Base-by-base conservation (phyloP, 2,113 vertebrate species). In the Phalacrocorax pelagicus region DNA sequence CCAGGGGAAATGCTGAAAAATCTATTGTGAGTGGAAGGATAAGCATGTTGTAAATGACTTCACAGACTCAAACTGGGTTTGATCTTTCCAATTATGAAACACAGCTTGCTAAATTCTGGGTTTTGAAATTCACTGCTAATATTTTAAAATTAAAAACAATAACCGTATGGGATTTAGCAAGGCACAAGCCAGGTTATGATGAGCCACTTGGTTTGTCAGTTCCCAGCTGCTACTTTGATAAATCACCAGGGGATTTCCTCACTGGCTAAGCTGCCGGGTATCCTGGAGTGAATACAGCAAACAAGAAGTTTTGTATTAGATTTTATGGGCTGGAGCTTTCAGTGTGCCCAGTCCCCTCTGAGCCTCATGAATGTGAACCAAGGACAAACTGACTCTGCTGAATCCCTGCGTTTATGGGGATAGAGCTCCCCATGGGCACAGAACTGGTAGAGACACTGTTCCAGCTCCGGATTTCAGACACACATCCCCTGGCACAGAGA, bases 131-230 rank as follows among this genome's bases (percentile, higher is more conserved):
- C 12, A 3, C 29, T 86, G 63, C 29, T 93, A 93, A 51, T 86
- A 65, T 83, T 94, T 96, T 94, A 67, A 90, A 97, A 30, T 52
- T 44, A 86, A 94, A 94, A 92, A 81, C 82, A 94, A 90, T 42
- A 88, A 51, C 86, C 80, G 72, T 72, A 89, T 69, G 65, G 86
- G 69, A 89, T 84, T 94, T 79, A 95, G 81, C 44, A 84, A 95
- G 88, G 59, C 22, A 44, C 73, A 75, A 91, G 61, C 80, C 69
- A 81, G 88, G 81, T 88, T 96, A 90, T 42, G 72, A 96, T 61
- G 70, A 93, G 47, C 65, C 1, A 2, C 65, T 78, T 61, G 62
- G 77, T 95, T 94, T 89, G 77, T 92, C 82, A 86, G 69, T 67
- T 95, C 65, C 88, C 94, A 95, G 61, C 57, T 92, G 83, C 73